phyloP scores from a whole-genome alignment of 2,797 vertebrate genomes.

The Austrolebias charrua region DNA sequence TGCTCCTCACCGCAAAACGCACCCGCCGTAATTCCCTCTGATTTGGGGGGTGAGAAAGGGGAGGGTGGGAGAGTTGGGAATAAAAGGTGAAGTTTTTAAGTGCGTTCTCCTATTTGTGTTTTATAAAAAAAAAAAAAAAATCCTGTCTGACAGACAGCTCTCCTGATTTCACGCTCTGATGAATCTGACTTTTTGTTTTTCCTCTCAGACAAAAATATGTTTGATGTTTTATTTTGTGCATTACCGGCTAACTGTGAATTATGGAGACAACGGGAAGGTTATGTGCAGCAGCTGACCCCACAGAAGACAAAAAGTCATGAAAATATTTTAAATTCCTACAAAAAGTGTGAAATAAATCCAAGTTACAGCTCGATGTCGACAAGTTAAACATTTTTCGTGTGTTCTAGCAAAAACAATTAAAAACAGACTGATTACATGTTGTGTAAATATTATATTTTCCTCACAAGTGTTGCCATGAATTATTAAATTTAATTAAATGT shows the following conservation, averaged over 20 bases:
- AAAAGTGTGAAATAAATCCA: neutral
- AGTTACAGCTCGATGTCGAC: too few relatives aligned
- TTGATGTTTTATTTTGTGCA: slow-evolving; percentile 38
- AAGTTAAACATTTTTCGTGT: too few relatives aligned
- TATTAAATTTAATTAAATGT: slow-evolving; percentile 46
- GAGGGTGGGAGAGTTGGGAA: slow-evolving; percentile 24
- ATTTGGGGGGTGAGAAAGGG: slow-evolving; percentile 49
- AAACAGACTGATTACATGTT: slow-evolving; percentile 25
- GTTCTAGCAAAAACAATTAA: neutral
- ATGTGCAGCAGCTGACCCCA: too few relatives aligned
- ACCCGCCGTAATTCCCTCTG: slow-evolving; percentile 61
- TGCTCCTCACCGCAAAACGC: slow-evolving; percentile 49
- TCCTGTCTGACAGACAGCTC: slow-evolving; percentile 40
- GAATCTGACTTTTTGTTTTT: slow-evolving; percentile 26
- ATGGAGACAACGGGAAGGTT: neutral
- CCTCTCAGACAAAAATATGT: slow-evolving; percentile 49
- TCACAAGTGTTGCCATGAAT: slow-evolving; percentile 35
- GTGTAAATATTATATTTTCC: slow-evolving; percentile 52
- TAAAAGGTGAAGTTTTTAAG: slow-evolving; percentile 60
- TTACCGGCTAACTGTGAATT: slow-evolving; percentile 58
- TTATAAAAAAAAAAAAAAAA: slow-evolving; percentile 22
- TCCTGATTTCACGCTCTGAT: slow-evolving; percentile 33
- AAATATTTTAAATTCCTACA: too few relatives aligned
- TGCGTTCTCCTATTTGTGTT: slow-evolving; percentile 51
- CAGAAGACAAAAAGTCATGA: too few relatives aligned